Percentiles rank a stretch among this genome's conserved stretches.
Evolutionary conservation across 2,888 invertebrate genomes (phyloP).

Genomic region (Zygothrica quintamaculata): DNA sequence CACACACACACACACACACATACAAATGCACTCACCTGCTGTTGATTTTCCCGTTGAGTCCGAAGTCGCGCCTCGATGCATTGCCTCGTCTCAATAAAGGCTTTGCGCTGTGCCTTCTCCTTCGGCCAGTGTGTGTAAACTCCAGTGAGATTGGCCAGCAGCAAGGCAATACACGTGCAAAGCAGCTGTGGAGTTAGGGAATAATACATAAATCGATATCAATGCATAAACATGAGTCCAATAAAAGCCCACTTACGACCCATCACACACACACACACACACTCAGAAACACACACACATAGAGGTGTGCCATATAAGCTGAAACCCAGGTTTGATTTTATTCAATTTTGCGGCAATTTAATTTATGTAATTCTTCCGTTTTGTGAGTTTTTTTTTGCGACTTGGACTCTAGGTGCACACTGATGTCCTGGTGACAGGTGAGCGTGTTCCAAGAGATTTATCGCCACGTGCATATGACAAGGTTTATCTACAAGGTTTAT

Average conservation of each 20-base stretch:
- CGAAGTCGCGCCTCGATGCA: conserved; percentile 96
- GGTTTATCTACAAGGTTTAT: background rate
- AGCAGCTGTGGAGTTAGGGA: conserved; percentile 70
- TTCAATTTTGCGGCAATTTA: conserved; percentile 76
- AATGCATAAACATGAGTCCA: conserved; percentile 13
- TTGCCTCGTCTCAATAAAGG: conserved; percentile 96
- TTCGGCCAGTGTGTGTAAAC: conserved; percentile 96
- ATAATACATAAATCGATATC: conserved; percentile 16
- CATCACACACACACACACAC: conserved; percentile 15
- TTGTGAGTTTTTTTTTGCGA: background rate
- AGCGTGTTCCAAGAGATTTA: background rate
- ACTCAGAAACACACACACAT: conserved; percentile 3
- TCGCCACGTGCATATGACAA: background rate
- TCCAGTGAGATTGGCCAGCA: conserved; percentile 93
- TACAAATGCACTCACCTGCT: conserved; percentile 89
- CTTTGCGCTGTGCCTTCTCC: conserved; percentile 94
- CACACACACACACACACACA: conserved; percentile 2
- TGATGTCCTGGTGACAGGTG: too few species aligned
- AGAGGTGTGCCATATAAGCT: too few species aligned
- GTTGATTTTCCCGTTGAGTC: conserved; percentile 96
- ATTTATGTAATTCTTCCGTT: conserved; percentile 42
- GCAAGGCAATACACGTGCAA: conserved; percentile 87
- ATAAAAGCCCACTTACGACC: conserved; percentile 52
- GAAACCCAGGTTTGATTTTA: conserved; percentile 54
- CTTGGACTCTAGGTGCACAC: background rate